phyloP scores from a whole-genome alignment of 2,888 invertebrate genomes.

The Drosophila atripex region DNA sequence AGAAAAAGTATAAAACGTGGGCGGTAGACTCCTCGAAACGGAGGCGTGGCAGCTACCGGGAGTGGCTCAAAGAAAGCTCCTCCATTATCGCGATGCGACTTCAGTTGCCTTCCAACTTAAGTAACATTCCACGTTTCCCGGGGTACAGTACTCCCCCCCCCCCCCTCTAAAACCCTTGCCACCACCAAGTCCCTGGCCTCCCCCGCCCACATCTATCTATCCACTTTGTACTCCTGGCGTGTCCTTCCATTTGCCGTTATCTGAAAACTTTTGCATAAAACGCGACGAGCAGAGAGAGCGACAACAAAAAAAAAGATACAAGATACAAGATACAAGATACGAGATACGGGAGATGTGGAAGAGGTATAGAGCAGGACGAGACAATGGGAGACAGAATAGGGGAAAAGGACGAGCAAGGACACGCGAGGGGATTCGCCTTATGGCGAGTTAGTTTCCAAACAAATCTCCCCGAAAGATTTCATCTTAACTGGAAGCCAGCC shows the following conservation, averaged over 20 bases:
- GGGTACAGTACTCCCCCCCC: conserved; percentile 27
- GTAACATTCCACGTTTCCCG: conserved; percentile 70
- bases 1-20: background rate
- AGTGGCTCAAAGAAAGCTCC: conserved; percentile 17
- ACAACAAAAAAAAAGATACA: background rate
- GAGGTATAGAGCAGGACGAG: conserved; percentile 37
- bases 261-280: conserved; percentile 34
- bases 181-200: conserved; percentile 6
- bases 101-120: conserved; percentile 71
- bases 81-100: conserved; percentile 65
- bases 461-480: conserved; percentile 26
- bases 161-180: background rate
- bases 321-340: conserved; percentile 12
- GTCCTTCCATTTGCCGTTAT: conserved; percentile 12
- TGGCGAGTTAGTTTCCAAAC: conserved; percentile 28
- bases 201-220: conserved; percentile 10
- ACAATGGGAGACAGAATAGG: conserved; percentile 33
- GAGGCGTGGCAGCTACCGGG: background rate
- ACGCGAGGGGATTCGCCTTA: conserved; percentile 28
- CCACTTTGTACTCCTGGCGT: background rate
- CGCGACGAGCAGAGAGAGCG: conserved; percentile 10
- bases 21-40: background rate
- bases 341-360: background rate
- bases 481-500: background rate
- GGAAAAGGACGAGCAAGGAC: conserved; percentile 42